Conservation (phyloP, 2,797 vertebrate genomes). For the Siniperca scherzeri region DNA sequence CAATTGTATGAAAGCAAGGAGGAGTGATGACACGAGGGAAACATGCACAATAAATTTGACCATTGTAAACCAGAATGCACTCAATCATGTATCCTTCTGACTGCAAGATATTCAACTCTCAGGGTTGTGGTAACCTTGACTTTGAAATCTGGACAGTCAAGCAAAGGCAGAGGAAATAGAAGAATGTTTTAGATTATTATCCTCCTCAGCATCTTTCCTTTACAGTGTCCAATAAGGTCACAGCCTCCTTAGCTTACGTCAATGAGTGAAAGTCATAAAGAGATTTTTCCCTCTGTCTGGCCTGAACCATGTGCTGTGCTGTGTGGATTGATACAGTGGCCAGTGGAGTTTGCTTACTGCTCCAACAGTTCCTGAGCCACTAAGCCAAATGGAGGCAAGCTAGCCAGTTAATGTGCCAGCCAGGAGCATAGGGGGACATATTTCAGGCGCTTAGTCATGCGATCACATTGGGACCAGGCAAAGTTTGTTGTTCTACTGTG, state of each 20-base stretch:
- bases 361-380: constrained; percentile 54
- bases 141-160: constrained; percentile 23
- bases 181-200: constrained; percentile 53
- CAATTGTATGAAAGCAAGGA: constrained; percentile 49
- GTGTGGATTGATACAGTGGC: constrained; percentile 34
- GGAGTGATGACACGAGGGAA: constrained; percentile 53
- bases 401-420: constrained; percentile 64
- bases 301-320: constrained; percentile 23
- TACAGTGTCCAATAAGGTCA: constrained; percentile 37
- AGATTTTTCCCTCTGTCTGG: constrained; percentile 32
- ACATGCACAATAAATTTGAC: constrained; percentile 36
- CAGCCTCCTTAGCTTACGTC: constrained; percentile 40
- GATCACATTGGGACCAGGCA: constrained; percentile 66
- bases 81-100: constrained; percentile 10
- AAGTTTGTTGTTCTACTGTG: constrained; percentile 77
- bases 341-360: constrained; percentile 45
- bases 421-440: constrained; percentile 71
- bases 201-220: constrained; percentile 52
- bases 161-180: constrained; percentile 27
- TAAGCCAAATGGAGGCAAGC: constrained; percentile 64
- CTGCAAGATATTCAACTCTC: constrained; percentile 16
- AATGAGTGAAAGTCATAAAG: constrained; percentile 45
- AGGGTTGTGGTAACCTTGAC: constrained; percentile 21
- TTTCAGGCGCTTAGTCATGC: constrained; percentile 74
- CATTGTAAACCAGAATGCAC: constrained; percentile 22